These are phyloP conservation scores for Lycaon pictus DNA, from an alignment of 2,113 vertebrate species.

Conservation along the genomic window DNA sequence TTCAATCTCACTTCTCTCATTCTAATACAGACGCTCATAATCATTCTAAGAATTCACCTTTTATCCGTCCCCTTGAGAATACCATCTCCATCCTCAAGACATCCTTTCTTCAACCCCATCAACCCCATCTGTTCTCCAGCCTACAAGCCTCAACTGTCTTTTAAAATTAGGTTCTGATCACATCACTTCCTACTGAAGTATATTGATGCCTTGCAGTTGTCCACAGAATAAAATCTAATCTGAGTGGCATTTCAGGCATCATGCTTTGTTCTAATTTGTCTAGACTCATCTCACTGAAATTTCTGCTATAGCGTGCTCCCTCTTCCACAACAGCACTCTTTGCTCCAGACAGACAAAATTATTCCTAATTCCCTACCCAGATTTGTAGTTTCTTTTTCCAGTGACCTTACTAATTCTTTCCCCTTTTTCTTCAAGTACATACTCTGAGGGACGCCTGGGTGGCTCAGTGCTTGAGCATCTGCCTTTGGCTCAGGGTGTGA, in stretches of 20 bases:
- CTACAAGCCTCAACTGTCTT: neutral
- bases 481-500: too few relatives aligned
- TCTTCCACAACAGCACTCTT: neutral
- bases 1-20: neutral
- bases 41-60: neutral
- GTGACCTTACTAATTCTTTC: neutral
- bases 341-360: neutral
- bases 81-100: neutral
- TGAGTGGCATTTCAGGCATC: neutral
- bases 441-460: too few relatives aligned
- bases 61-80: neutral
- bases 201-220: neutral
- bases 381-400: neutral
- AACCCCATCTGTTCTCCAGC: too few relatives aligned
- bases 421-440: neutral
- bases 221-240: neutral
- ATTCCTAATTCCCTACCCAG: neutral
- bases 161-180: neutral
- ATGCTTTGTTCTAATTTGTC: neutral
- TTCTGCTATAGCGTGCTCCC: neutral
- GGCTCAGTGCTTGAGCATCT: too few relatives aligned
- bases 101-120: neutral
- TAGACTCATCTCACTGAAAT: neutral
- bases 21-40: neutral
- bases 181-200: neutral